Evolutionary conservation across 2,113 vertebrate genomes (phyloP).

Genomic region (Eulemur macaco): DNA sequence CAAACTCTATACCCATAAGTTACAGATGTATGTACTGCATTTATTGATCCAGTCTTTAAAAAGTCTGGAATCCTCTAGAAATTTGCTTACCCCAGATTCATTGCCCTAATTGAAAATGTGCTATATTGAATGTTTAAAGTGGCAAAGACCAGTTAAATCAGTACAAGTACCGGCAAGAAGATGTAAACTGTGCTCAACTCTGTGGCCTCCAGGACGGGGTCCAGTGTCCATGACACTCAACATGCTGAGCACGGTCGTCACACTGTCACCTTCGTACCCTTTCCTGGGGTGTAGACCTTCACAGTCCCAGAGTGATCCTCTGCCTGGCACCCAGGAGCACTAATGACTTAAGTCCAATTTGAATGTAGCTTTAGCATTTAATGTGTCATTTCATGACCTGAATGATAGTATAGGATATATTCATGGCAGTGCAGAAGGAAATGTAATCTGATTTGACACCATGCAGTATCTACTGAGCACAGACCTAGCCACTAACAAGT

Average conservation of each 20-base stretch:
- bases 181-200: background rate
- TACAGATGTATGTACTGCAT: background rate
- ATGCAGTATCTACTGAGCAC: background rate
- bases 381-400: background rate
- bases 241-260: background rate
- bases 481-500: background rate
- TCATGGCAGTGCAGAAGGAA: background rate
- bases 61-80: background rate
- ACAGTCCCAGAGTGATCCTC: background rate
- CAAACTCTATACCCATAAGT: background rate
- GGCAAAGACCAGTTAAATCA: background rate
- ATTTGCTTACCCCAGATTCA: background rate
- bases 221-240: background rate
- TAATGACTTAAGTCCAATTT: too few species aligned
- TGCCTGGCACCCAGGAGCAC: background rate
- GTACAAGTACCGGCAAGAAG: background rate
- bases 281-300: background rate
- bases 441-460: background rate
- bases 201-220: background rate
- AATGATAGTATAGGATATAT: background rate
- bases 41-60: background rate
- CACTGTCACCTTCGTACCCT: background rate
- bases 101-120: background rate
- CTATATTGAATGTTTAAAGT: background rate
- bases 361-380: background rate